Percentiles rank a stretch among this genome's conserved stretches.
Conservation (phyloP, 2,888 invertebrate genomes). For the Rhamphomyia laevipes region DNA sequence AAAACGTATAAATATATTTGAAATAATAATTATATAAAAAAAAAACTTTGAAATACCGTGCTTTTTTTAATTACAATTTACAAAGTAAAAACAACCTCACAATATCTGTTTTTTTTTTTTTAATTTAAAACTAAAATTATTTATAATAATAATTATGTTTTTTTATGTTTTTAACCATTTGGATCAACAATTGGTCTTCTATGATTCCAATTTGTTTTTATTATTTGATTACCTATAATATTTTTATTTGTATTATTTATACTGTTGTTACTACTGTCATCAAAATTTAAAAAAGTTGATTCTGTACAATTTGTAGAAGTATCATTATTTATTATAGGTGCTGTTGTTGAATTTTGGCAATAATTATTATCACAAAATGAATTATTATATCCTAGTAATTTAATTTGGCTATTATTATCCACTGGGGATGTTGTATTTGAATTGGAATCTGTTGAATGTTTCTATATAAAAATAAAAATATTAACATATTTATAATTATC, state of each 20-base stretch:
- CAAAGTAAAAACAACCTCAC: too few relatives aligned
- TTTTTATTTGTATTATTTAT: neutral
- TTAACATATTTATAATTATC: neutral
- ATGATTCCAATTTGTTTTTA: slow-evolving; percentile 16
- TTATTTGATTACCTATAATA: neutral
- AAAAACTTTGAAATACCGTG: too few relatives aligned
- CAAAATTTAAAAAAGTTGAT: slow-evolving; percentile 1
- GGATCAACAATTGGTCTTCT: slow-evolving; percentile 35
- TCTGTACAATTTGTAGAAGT: neutral
- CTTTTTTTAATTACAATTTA: too few relatives aligned
- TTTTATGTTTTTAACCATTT: slow-evolving; percentile 26
- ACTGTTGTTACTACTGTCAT: neutral
- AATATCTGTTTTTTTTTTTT: too few relatives aligned
- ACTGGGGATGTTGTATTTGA: slow-evolving; percentile 13
- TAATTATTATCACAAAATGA: slow-evolving; percentile 2
- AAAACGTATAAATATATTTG: too few relatives aligned
- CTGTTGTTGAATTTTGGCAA: slow-evolving; percentile 1
- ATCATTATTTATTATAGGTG: slow-evolving; percentile 3
- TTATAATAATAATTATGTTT: neutral
- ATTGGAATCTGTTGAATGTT: slow-evolving; percentile 9
- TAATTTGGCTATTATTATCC: slow-evolving; percentile 15
- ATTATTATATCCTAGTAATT: slow-evolving; percentile 11
- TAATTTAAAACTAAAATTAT: too few relatives aligned
- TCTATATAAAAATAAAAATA: neutral
- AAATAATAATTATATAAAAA: too few relatives aligned